These are phyloP conservation scores for Argynnis bischoffii DNA, from an alignment of 2,888 invertebrate genomes.

Conservation along the genomic window DNA sequence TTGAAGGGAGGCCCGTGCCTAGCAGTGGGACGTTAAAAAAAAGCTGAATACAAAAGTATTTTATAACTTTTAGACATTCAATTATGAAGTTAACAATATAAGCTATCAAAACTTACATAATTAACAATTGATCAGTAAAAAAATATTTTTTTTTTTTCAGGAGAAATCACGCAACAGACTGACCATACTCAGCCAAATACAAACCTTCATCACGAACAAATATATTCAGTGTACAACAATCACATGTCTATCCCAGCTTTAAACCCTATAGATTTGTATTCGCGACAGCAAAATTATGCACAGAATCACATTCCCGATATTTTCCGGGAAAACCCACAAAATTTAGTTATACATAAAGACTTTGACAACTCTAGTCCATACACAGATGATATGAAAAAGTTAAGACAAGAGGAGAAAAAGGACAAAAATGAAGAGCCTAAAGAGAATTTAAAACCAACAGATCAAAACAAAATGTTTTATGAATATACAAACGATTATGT, in stretches of 20 bases:
- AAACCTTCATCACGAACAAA: conserved; percentile 54
- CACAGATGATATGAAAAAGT: conserved; percentile 61
- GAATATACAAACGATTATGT: conserved; percentile 48
- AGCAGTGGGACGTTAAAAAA: too few relatives aligned
- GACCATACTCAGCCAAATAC: conserved; percentile 49
- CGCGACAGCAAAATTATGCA: conserved; percentile 59
- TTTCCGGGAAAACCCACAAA: conserved; percentile 67
- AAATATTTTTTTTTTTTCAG: conserved; percentile 52
- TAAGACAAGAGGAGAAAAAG: conserved; percentile 52
- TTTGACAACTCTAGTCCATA: conserved; percentile 64
- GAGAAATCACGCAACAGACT: conserved; percentile 52
- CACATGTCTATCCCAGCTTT: conserved; percentile 50
- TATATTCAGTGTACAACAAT: conserved; percentile 61
- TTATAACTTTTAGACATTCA: too few relatives aligned
- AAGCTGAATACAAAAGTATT: too few relatives aligned
- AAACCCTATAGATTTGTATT: conserved; percentile 55
- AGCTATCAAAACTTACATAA: too few relatives aligned
- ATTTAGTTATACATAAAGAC: conserved; percentile 67
- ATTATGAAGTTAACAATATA: too few relatives aligned
- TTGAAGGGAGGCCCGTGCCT: too few relatives aligned
- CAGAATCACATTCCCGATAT: conserved; percentile 54
- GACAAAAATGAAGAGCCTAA: conserved; percentile 64
- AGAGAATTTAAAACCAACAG: conserved; percentile 66
- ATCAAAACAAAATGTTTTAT: conserved; percentile 65
- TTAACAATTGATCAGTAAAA: too few relatives aligned